Base-by-base conservation (phyloP, 2,888 invertebrate genomes). In the Aspidiotus destructor region DNA sequence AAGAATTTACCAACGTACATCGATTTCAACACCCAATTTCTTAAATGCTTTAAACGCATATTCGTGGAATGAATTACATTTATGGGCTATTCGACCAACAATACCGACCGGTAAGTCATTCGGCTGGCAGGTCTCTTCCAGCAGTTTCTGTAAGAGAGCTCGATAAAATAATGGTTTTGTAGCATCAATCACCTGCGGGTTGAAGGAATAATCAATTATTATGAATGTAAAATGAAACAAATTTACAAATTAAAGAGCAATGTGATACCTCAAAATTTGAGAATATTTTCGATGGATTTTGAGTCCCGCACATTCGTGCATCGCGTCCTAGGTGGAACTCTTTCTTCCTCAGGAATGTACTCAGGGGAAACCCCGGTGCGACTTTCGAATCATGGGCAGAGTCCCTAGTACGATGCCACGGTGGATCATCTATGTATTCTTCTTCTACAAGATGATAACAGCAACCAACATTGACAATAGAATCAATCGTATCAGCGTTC, bases 381-480 rank as follows among this genome's bases (percentile, higher is more conserved):
- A 72, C 74, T n/a, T 57, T 17, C 5, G 52, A 42, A 69, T 76
- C 76, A 16, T 71, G 70, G 0, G 73, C 74, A 60, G 73, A 72
- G 0, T 77, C 75, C 11, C 74, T 73, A 70, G 75, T 74, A 70
- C 77, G 76, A 8, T 76, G 75, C 71, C 76, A 77, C 68, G 77
- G 75, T 53, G 77, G 76, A 54, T 75, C 73, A 0, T 70, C 57
- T 0, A 77, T 77, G 73, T 77, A 81, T 71, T 79, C 76, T 74
- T 89, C 88, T 1, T 81, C 82, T 17, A 95, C 78, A 1, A 89
- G 80, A 77, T 95, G 91, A 78, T 93, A 94, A 76, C 95, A 95
- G 76, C 95, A 96, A 0, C 92, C 91, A 52, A 95, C 88, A 75
- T 87, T 88, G 74, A 89, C 86, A 0, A 93, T 76, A 0, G 84